Evolutionary conservation across 2,888 invertebrate genomes (phyloP).

Genomic region (Branchellion lobata): DNA sequence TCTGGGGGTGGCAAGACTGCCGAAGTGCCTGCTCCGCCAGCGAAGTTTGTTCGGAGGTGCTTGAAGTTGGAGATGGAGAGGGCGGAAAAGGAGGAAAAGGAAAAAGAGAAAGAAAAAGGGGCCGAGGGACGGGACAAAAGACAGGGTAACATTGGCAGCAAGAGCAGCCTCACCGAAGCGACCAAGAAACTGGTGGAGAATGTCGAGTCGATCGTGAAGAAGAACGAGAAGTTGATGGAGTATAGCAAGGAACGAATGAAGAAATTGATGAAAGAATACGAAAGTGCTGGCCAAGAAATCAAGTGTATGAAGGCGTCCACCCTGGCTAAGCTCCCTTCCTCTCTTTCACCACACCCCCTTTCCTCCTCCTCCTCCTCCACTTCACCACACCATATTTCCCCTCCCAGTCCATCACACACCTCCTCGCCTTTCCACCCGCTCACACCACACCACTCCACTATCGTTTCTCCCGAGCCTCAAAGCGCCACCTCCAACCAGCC

Average conservation of each 20-base stretch:
- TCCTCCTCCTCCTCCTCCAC: background rate
- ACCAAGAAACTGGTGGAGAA: background rate
- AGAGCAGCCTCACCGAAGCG: background rate
- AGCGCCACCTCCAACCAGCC: background rate
- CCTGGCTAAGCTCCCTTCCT: background rate
- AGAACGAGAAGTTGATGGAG: constrained; percentile 10
- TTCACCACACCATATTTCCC: no score
- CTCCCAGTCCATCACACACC: background rate
- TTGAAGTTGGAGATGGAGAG: constrained; percentile 23
- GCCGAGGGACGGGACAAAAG: background rate
- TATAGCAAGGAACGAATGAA: background rate
- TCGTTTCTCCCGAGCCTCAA: background rate
- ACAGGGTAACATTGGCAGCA: background rate
- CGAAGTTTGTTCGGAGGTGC: background rate
- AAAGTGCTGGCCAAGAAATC: background rate
- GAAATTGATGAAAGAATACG: background rate
- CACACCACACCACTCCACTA: background rate
- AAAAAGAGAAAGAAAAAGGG: background rate
- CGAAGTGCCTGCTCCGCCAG: background rate
- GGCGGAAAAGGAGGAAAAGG: constrained; percentile 32
- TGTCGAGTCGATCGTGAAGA: background rate
- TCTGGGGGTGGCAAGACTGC: no score
- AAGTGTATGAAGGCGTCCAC: background rate
- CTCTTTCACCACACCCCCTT: background rate
- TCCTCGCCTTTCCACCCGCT: background rate